A percentile compares a stretch with the other conserved stretches of the same genome.
Evolutionary conservation across 2,888 invertebrate species (phyloP).

Genomic region (Boloria selene): DNA sequence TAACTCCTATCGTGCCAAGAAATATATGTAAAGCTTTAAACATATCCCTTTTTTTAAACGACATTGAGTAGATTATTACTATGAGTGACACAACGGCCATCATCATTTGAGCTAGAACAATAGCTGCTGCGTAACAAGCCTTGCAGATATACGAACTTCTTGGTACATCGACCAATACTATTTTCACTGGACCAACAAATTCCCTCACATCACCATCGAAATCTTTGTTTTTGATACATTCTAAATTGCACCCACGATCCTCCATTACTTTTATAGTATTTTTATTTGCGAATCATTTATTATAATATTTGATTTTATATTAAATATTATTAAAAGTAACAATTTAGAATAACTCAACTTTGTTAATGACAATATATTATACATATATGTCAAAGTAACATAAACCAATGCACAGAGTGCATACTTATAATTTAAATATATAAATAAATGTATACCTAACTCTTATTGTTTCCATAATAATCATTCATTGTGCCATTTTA

Average conservation of each 20-base stretch:
- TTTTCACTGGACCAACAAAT: constrained; percentile 63
- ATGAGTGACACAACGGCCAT: constrained; percentile 50
- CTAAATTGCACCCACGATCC: constrained; percentile 50
- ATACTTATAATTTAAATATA: no score
- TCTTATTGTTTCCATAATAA: no score
- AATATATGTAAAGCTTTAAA: constrained; percentile 51
- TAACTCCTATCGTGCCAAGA: constrained; percentile 59
- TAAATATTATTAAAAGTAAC: no score
- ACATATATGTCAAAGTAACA: no score
- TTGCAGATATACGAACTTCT: constrained; percentile 20
- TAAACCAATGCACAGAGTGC: no score
- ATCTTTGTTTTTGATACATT: constrained; percentile 47
- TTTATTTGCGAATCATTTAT: background rate
- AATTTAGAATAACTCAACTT: no score
- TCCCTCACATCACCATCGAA: constrained; percentile 44
- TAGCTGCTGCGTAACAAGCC: constrained; percentile 43
- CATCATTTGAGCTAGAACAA: constrained; percentile 52
- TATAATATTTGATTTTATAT: background rate
- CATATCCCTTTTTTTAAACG: constrained; percentile 40
- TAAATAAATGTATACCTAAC: no score
- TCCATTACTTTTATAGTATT: constrained; percentile 11
- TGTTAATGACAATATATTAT: no score
- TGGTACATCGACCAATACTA: constrained; percentile 57
- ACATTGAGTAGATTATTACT: constrained; percentile 48
- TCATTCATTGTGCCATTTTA: no score